Evolutionary conservation across 2,113 vertebrate genomes (phyloP).

Genomic region (Caranx melampygus): DNA sequence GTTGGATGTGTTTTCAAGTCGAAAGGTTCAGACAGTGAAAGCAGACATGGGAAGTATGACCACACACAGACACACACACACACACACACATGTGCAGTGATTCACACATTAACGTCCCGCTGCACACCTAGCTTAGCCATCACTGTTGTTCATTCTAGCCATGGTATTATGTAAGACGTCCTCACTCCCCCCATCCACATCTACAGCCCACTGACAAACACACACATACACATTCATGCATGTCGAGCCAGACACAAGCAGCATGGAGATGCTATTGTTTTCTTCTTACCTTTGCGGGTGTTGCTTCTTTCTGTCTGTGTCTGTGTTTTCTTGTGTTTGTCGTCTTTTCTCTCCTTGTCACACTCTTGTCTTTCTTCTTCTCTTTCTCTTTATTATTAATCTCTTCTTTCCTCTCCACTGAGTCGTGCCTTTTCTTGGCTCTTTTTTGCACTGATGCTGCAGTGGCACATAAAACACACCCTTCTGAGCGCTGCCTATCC

Average conservation of each 20-base stretch:
- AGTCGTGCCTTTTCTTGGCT: constrained; percentile 24
- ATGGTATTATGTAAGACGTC: constrained; percentile 52
- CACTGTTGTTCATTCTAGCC: constrained; percentile 21
- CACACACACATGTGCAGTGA: neutral
- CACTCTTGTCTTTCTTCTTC: neutral
- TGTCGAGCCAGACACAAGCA: constrained; percentile 13
- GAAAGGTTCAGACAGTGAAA: constrained; percentile 5
- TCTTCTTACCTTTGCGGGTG: constrained; percentile 70
- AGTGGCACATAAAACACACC: constrained; percentile 79
- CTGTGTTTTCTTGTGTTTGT: neutral
- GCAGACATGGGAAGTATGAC: neutral
- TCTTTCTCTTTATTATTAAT: neutral
- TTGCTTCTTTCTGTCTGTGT: neutral
- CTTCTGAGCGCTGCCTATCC: constrained; percentile 66
- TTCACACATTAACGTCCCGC: neutral
- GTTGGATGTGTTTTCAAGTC: neutral
- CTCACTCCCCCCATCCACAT: neutral
- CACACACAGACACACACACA: constrained; percentile 7
- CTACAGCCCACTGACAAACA: neutral
- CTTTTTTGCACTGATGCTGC: constrained; percentile 70
- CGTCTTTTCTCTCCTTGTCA: neutral
- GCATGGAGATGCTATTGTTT: constrained; percentile 40
- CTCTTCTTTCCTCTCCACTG: constrained; percentile 1
- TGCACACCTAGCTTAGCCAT: neutral
- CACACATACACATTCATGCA: constrained; percentile 20